Evolutionary conservation across 2,888 invertebrate species (phyloP).

Genomic region (Endotricha flammealis): DNA sequence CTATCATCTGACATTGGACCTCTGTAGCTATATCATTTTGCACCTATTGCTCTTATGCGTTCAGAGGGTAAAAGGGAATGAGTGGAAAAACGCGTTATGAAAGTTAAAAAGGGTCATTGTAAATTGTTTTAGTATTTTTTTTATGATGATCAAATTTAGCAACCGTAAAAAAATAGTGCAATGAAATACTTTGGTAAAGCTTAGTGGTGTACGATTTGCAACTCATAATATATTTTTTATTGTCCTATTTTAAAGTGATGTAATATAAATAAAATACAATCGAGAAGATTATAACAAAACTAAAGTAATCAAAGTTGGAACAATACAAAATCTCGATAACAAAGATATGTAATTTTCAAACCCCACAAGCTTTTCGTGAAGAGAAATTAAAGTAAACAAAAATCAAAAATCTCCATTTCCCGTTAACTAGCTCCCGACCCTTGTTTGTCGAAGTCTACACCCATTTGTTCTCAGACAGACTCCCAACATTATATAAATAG

Average conservation of each 20-base stretch:
- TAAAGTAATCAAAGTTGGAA: not conserved
- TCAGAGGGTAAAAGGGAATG: slow-evolving; percentile 34
- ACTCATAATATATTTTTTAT: too few species aligned
- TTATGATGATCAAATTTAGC: too few species aligned
- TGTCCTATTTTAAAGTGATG: too few species aligned
- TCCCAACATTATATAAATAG: slow-evolving; percentile 47
- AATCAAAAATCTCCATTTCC: slow-evolving; percentile 40
- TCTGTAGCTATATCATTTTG: slow-evolving; percentile 73
- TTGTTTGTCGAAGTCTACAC: slow-evolving; percentile 54
- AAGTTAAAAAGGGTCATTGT: slow-evolving; percentile 62
- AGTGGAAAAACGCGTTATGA: slow-evolving; percentile 53
- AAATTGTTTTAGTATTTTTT: too few species aligned
- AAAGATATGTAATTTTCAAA: slow-evolving; percentile 15
- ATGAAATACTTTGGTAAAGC: too few species aligned
- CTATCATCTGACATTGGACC: slow-evolving; percentile 78
- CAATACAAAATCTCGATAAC: not conserved
- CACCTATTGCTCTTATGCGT: slow-evolving; percentile 54
- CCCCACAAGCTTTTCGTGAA: slow-evolving; percentile 20
- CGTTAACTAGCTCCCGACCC: slow-evolving; percentile 54
- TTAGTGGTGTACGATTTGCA: too few species aligned
- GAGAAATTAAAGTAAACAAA: slow-evolving; percentile 37
- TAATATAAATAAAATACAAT: too few species aligned
- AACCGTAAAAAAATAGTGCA: too few species aligned
- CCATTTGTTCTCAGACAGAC: slow-evolving; percentile 42
- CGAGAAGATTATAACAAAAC: too few species aligned